A percentile compares a stretch with the other conserved stretches of the same genome.
Conservation (phyloP, 1,140 invertebrate species). For the Ericerus pela region DNA sequence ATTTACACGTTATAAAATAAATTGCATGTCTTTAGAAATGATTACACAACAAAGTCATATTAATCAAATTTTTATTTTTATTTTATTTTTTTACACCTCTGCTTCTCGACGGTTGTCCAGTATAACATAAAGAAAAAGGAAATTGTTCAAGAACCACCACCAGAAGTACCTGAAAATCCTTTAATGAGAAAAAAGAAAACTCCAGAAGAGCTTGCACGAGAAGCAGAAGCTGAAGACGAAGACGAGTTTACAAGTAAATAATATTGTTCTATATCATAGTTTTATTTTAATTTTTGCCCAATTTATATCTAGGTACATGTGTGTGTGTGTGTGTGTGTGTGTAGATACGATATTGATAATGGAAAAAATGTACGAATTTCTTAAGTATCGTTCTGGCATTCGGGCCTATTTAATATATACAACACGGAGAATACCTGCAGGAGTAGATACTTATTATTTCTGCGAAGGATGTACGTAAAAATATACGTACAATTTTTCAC, state of each 20-base stretch:
- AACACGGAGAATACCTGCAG: no score
- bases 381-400: no score
- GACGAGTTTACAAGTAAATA: constrained; percentile 95
- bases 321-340: no score
- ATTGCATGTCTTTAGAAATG: background rate
- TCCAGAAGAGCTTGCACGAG: constrained; percentile 85
- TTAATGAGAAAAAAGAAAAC: constrained; percentile 95
- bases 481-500: no score
- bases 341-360: no score
- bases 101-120: constrained; percentile 42
- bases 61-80: background rate
- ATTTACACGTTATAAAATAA: no score
- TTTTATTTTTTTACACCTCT: background rate
- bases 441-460: no score
- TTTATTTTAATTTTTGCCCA: no score
- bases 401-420: no score
- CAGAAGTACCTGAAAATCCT: constrained; percentile 70
- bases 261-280: background rate
- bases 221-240: constrained; percentile 84
- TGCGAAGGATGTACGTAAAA: no score
- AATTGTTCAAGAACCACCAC: constrained; percentile 60
- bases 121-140: constrained; percentile 98
- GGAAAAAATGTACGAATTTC: no score
- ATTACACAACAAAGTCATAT: background rate
- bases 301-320: no score